Base-by-base conservation (phyloP, 2,888 invertebrate species). In the Cremastobaeus sp. region DNA sequence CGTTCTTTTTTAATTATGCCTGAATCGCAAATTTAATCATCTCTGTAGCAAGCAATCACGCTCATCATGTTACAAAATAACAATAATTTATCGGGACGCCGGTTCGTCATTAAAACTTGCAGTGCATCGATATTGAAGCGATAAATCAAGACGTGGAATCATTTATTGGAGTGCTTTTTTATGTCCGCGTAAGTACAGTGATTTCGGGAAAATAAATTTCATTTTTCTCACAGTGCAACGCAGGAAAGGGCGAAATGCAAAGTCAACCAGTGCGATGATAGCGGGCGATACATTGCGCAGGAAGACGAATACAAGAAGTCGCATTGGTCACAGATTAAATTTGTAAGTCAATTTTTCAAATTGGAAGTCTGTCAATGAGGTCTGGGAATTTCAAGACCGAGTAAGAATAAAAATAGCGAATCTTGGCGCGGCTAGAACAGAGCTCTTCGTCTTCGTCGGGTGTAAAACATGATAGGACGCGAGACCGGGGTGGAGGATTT, bases 321-420 rank as follows among this genome's bases (percentile, higher is more conserved):
- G 50, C 62, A 32, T 57, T 43, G 17, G 11, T 2, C 52, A 32
- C 20, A 45, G 68, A 68, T 73, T 68, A 68, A 68, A 73, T 68
- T 68, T 73, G 73, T 62, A 57, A 73, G 73, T 73, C 73, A 66
- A 73, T 73, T 73, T 60, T 59, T 62, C 60, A 55, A 47, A 32
- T 28, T 30, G 60, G 52, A 62, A 66, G 37, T 41, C 50, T 35
- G 50, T 50, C 50, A 52, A 62, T 62, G 68, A 55, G 55, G 62
- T 68, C 17, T n/a, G 45, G 57, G 52, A 48, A 62, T 73, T 68
- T 57, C 21, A 48, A 66, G 62, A 57, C 55, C 60, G 57, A 66
- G 30, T 68, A 52, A 50, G 62, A 68, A 68, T 73, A 62, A 62
- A 68, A 73, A 55, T 62, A 47, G 66, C 37, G 55, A 45, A 54